These are phyloP conservation scores for Lacerta viridis DNA, from an alignment of 2,797 vertebrate genomes.

Conservation along the genomic window DNA sequence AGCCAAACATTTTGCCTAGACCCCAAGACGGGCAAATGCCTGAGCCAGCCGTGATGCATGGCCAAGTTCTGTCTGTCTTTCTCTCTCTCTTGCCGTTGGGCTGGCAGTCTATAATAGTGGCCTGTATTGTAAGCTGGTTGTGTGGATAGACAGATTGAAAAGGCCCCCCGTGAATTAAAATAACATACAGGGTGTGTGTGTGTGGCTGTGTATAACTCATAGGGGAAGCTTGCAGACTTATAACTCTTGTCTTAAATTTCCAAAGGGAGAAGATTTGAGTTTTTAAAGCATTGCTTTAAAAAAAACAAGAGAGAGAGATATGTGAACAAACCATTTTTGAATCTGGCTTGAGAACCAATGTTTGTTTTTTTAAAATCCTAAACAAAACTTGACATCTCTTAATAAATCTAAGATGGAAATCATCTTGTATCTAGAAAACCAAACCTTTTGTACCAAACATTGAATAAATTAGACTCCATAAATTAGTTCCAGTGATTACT, in stretches of 20 bases:
- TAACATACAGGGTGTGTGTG: not conserved
- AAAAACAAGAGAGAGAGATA: not conserved
- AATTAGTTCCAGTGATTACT: not conserved
- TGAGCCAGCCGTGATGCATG: not conserved
- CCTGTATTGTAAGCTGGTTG: not conserved
- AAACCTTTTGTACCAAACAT: not conserved
- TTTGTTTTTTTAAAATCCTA: not conserved
- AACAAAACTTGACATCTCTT: not conserved
- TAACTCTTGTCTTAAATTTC: not conserved
- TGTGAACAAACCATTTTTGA: slow-evolving; percentile 65
- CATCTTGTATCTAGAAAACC: not conserved
- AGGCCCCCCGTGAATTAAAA: not conserved
- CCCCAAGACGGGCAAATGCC: slow-evolving; percentile 1
- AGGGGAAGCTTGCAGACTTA: no score
- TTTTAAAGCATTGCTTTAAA: not conserved
- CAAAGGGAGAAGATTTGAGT: not conserved
- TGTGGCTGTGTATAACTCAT: not conserved
- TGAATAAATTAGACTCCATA: not conserved
- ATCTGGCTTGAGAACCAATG: slow-evolving; percentile 58
- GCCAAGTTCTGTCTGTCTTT: not conserved
- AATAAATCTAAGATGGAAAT: not conserved
- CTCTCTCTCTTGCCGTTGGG: no score
- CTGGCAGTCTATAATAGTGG: not conserved
- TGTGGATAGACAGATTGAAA: not conserved
- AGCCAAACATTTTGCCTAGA: not conserved